phyloP scores from a whole-genome alignment of 2,113 vertebrate species.

The Sceloporus undulatus region DNA sequence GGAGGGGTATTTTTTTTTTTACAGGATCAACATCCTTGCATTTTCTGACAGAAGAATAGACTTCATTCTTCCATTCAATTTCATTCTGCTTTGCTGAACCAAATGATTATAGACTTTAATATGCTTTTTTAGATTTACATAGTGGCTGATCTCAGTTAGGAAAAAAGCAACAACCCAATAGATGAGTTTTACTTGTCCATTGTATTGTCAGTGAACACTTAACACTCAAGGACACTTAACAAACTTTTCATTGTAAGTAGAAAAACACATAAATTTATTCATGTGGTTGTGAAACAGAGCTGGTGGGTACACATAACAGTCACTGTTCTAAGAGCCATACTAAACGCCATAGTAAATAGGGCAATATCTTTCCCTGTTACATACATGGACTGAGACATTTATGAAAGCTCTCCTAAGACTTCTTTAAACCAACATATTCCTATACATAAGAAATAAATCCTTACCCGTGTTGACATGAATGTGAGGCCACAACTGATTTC shows the following conservation, averaged over 20 bases:
- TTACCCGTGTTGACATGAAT: neutral
- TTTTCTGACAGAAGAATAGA: constrained; percentile 1
- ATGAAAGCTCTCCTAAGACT: no score
- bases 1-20: neutral
- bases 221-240: constrained; percentile 4
- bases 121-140: constrained; percentile 18
- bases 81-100: constrained; percentile 23
- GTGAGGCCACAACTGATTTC: neutral
- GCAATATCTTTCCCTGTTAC: neutral
- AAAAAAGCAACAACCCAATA: neutral
- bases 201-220: neutral
- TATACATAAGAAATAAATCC: neutral
- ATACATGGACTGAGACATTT: neutral
- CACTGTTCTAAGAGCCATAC: neutral
- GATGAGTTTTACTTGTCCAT: neutral
- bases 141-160: neutral
- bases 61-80: constrained; percentile 26
- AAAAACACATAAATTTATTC: neutral
- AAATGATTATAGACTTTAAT: constrained; percentile 2
- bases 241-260: constrained; percentile 21
- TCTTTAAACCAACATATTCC: neutral
- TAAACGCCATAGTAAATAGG: neutral
- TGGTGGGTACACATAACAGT: neutral
- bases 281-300: neutral
- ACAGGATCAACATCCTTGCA: neutral